Evolutionary conservation across 2,113 vertebrate genomes (phyloP), one percentile per base, ranked within the genome.

Genomic region (Campylorhamphus procurvoides): DNA sequence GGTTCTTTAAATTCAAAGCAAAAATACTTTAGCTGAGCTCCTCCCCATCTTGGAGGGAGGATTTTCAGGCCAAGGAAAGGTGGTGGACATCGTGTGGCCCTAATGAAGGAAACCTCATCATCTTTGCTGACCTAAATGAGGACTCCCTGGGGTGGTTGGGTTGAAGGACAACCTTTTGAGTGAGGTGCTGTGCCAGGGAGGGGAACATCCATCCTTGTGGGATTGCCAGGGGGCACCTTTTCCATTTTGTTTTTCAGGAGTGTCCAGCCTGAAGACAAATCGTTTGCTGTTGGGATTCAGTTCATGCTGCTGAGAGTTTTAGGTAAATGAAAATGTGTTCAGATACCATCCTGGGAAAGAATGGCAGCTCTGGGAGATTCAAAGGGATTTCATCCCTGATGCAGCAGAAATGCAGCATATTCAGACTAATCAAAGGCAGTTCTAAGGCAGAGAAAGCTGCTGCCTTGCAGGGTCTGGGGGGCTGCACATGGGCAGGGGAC

Each of bases 281-380:
- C 99, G 0, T 98, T 99, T 12, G 99, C 99, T 0, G 97, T 99
- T 22, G 99, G 99, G 35, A 98, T 99, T 47, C 99, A 99, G 97
- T 99, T 99, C 97, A 99, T 99, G 99, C 88, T 99, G 59, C 98
- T 99, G 94, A 98, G 99, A 97, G 97, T 99, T 33, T 87, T 99
- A 7, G 99, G 99, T 99, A 96, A 99, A 97, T 95, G 5, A 31
- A 47, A 71, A 12, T 0, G 1, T 8, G 27, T 31, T 52, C 35
- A 64, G 69, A 35, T 9, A 5, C 8, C 4, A 0, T 22, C 18
- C 40, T 80, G 63, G 69, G 55, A 67, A 42, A 46, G 7, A 16
- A 5, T 6, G 23, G 46, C 31, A 69, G 25, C 28, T 84, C 42
- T 5, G 10, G 67, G 18, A 31, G 8, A 3, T 50, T 31, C 0